Evolutionary conservation across 2,113 vertebrate genomes (phyloP).

Genomic region (Podilymbus podiceps): DNA sequence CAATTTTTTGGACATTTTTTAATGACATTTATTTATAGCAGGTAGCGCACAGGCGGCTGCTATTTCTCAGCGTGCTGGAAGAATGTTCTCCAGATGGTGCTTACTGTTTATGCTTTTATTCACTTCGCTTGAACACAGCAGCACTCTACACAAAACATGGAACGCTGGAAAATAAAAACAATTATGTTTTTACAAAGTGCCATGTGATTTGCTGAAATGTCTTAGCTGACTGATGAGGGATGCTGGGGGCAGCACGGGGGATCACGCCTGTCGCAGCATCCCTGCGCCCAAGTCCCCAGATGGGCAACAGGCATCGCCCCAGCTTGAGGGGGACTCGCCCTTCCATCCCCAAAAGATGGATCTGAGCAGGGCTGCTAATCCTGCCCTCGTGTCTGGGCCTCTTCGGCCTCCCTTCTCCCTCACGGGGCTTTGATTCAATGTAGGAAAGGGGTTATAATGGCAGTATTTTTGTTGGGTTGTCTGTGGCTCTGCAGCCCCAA

Average conservation of each 20-base stretch:
- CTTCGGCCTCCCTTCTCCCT: not conserved
- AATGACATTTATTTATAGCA: constrained; percentile 78
- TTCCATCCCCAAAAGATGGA: not conserved
- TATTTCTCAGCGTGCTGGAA: constrained; percentile 72
- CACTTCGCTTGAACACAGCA: constrained; percentile 59
- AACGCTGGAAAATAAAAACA: constrained; percentile 64
- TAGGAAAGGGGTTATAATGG: not conserved
- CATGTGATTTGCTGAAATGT: constrained; percentile 32
- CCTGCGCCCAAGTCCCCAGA: rapidly evolving
- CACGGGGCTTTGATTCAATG: not conserved
- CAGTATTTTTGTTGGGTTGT: not conserved
- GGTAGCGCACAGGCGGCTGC: constrained; percentile 74
- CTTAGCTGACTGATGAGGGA: not conserved
- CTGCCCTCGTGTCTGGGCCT: not conserved
- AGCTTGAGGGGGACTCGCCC: not conserved
- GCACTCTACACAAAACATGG: constrained; percentile 64
- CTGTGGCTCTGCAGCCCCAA: not conserved
- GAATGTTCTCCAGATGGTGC: constrained; percentile 80
- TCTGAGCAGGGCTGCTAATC: not conserved
- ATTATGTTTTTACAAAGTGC: constrained; percentile 43
- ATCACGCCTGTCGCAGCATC: not conserved
- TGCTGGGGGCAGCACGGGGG: not conserved
- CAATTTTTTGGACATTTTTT: constrained; percentile 47
- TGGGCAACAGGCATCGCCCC: not conserved
- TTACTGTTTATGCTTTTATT: constrained; percentile 75